Conservation (phyloP, 2,113 vertebrate species). For the Choloepus hoffmanni region DNA sequence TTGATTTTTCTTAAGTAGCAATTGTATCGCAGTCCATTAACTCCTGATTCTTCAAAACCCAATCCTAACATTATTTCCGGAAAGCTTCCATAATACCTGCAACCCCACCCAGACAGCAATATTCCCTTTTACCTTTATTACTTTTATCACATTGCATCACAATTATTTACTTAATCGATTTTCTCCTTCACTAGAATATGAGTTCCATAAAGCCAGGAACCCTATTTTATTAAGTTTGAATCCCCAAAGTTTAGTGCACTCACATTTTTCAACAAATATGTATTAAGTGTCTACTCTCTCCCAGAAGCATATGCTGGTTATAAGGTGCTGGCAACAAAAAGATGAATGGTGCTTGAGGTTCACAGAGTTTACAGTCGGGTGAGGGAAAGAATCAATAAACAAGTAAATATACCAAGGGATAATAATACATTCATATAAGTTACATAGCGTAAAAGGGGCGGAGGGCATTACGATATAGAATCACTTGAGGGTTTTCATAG, state of each 20-base stretch:
- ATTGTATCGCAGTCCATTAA: neutral
- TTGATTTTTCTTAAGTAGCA: neutral
- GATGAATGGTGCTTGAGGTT: neutral
- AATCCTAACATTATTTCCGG: neutral
- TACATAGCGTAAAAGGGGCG: neutral
- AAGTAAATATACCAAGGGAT: neutral
- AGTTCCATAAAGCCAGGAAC: slow-evolving; percentile 11
- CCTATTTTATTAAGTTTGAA: slow-evolving; percentile 13
- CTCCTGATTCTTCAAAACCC: neutral
- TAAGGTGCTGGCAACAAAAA: neutral
- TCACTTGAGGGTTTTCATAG: neutral
- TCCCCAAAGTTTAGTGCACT: neutral
- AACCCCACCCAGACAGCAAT: no score
- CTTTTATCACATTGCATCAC: neutral
- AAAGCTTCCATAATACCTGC: neutral
- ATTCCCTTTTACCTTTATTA: neutral
- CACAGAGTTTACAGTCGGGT: neutral
- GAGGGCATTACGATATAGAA: neutral
- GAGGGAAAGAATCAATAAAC: neutral
- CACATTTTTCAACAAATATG: neutral
- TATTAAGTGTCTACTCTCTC: neutral
- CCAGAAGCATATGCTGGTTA: neutral
- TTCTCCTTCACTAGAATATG: neutral
- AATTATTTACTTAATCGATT: neutral
- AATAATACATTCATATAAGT: neutral